Evolutionary conservation across 2,113 vertebrate genomes (phyloP), one percentile per base, ranked within the genome.

Genomic region (Pseudorhombus dupliciocellatus): DNA sequence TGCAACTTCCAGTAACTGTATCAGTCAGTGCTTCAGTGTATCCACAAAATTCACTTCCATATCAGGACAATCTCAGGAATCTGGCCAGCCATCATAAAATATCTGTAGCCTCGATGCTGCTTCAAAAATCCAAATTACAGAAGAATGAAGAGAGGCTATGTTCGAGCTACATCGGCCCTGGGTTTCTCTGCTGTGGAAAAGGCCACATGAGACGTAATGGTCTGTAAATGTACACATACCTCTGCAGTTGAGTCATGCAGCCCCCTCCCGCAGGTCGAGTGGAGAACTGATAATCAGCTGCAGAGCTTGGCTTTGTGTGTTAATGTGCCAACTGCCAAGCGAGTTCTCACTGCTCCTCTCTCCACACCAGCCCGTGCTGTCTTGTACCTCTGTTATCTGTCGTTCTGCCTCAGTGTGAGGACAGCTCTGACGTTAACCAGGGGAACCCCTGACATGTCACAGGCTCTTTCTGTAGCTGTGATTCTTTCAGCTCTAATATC

Each of bases 151-250:
- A 76, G 28, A 66, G 51, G 66, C 67, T 22, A 2, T 77, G 88
- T 88, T 86, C 34, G 70, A 37, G 74, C 58, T 83, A 80, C 88
- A 59, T 80, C 63, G 76, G 62, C 77, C 85, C 68, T 66, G 37
- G 31, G 74, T 78, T 60, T 77, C 61, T 76, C 31, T 50, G 21
- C 62, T 57, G 69, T 75, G 65, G 53, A 72, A 66, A 79, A 78
- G 75, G 67, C 72, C 71, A 37, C 78, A 62, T 82, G 77, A 77
- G 71, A 89, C 80, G 76, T 88, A 79, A 85, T 79, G 77, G 82
- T 84, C 83, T 86, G 86, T 83, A 89, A 85, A 89, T 79, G 83
- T 84, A 85, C 86, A 88, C 91, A 91, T 92, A 81, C 86, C 84
- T 89, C 62, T 83, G 59, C 40, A 20, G 68, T 87, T 84, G 76